Evolutionary conservation across 2,888 invertebrate species (phyloP).

Genomic region (Tetragonisca angustula): DNA sequence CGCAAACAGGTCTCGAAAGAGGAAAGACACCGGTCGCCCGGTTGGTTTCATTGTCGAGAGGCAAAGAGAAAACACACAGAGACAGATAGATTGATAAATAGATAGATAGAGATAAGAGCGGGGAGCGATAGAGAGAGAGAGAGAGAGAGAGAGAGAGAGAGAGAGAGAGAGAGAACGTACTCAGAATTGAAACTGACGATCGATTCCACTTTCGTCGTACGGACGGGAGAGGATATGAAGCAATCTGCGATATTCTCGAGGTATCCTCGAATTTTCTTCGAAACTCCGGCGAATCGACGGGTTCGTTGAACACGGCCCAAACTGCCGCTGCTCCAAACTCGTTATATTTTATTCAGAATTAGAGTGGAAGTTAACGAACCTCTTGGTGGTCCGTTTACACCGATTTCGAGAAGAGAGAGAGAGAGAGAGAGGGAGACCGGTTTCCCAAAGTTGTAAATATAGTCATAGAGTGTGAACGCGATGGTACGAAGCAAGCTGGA

Average conservation of each 20-base stretch:
- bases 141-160: background rate
- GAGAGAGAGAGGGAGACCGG: background rate
- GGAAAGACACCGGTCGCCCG: background rate
- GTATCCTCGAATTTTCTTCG: slow-evolving; percentile 21
- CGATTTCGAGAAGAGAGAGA: background rate
- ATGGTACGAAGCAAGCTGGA: too few species aligned
- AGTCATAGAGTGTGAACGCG: too few species aligned
- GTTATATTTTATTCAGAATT: slow-evolving; percentile 41
- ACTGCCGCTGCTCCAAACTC: slow-evolving; percentile 4
- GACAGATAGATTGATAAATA: too few species aligned
- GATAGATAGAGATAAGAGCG: too few species aligned
- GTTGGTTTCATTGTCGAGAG: background rate
- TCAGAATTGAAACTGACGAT: slow-evolving; percentile 22
- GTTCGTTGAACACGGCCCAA: background rate
- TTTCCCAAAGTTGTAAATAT: background rate
- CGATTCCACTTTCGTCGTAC: background rate
- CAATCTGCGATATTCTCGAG: slow-evolving; percentile 24
- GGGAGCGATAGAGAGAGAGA: background rate
- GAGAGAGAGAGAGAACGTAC: background rate
- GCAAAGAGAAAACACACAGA: background rate
- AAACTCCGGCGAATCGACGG: slow-evolving; percentile 26
- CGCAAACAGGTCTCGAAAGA: slow-evolving; percentile 14
- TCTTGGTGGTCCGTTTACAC: background rate
- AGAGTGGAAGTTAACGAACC: slow-evolving; percentile 48
- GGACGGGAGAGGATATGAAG: background rate